Evolutionary conservation across 2,888 invertebrate species (phyloP), one percentile per base, ranked within the genome.

Genomic region (Orgyia antiqua): DNA sequence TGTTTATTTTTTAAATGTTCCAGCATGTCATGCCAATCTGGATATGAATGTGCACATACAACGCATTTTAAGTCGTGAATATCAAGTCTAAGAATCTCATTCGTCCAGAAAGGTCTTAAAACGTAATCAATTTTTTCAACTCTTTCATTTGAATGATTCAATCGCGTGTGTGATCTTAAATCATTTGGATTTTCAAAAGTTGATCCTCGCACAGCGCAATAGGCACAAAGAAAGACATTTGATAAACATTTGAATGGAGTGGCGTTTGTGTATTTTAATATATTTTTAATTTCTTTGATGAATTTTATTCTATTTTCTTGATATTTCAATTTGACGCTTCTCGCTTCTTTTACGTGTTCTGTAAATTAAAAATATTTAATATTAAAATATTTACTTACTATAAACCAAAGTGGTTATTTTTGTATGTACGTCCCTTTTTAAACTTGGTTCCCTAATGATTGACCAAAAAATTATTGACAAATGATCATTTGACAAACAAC

Each of bases 11-110:
- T 49, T 1, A 82, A 37, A 36, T 83, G 82, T 3, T 39, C 38
- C 10, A 80, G 66, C 60, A 74, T 60, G 0, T 63, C 55, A 6
- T 61, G 60, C 82, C 82, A 82, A 0, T 49, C 42, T 0, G 36
- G 24, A 0, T 68, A 51, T 0, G 40, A 27, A 0, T 15, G 19
- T 1, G 47, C 45, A 28, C 79, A 80, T 0, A 58, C 51, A 0
- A 46, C 60, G 38, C 82, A 82, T 0, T 51, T 35, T 0, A 77
- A 37, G 11, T 65, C 49, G 0, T 62, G 35, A 0, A 77, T 59
- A 6, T 83, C 82, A 0, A 83, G 15, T 37, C 73, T 72, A 0
- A 80, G 17, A 0, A 71, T 55, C 36, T 80, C 76, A 29, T 82
- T 70, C 10, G 51, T 17, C 51, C 59, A 68, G 0, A 52, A 38